Percentiles rank a stretch among this genome's conserved stretches.
Evolutionary conservation across 2,888 invertebrate genomes (phyloP).

Genomic region (Helicoverpa assulta): DNA sequence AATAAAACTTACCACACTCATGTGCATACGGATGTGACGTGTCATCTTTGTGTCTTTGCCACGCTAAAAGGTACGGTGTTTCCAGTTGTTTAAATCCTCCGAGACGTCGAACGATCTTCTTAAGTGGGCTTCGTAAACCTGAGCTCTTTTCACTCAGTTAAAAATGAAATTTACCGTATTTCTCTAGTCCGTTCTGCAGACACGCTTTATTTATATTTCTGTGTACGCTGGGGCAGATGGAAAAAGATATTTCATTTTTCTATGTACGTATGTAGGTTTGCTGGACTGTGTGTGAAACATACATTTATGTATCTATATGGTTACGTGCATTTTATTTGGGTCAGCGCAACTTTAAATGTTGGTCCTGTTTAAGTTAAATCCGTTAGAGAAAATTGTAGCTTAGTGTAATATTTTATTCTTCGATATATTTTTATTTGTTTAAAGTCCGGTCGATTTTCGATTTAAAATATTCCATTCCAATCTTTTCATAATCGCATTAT

Average conservation of each 20-base stretch:
- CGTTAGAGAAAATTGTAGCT: neutral
- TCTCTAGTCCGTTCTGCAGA: slow-evolving; percentile 37
- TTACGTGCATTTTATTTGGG: slow-evolving; percentile 36
- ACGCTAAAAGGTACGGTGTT: too few relatives aligned
- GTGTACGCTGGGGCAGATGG: slow-evolving; percentile 22
- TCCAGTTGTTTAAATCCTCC: too few relatives aligned
- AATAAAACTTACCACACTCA: too few relatives aligned
- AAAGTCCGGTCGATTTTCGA: neutral
- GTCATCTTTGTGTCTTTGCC: too few relatives aligned
- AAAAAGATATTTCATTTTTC: slow-evolving; percentile 33
- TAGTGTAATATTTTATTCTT: neutral
- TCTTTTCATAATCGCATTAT: too few relatives aligned
- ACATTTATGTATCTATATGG: slow-evolving; percentile 3
- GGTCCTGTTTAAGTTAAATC: slow-evolving; percentile 27
- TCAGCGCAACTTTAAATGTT: slow-evolving; percentile 22
- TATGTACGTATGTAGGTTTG: slow-evolving; percentile 15
- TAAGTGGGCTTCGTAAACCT: slow-evolving; percentile 52
- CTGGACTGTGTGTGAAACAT: slow-evolving; percentile 19
- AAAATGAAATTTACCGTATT: slow-evolving; percentile 53
- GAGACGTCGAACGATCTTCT: slow-evolving; percentile 55
- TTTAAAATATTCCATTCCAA: neutral
- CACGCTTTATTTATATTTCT: slow-evolving; percentile 45
- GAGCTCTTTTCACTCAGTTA: slow-evolving; percentile 49
- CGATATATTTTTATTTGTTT: neutral
- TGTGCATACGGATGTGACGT: too few relatives aligned